Evolutionary conservation across 2,888 invertebrate genomes (phyloP), one percentile per base, ranked within the genome.

Genomic region (Nysson spinosus): DNA sequence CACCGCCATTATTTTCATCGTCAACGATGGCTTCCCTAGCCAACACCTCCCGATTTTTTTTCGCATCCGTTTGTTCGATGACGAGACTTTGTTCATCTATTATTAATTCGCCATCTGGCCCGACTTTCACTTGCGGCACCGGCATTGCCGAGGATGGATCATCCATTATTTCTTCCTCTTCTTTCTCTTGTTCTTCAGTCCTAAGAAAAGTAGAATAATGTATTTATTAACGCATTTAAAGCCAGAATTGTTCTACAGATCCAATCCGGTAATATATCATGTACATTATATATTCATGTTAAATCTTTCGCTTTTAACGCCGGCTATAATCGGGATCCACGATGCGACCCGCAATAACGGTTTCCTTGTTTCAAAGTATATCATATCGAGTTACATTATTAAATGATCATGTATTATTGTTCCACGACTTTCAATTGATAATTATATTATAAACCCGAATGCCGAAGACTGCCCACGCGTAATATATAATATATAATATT

Each of bases 21-120:
- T 93, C 91, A 5, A 95, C 90, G 2, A 94, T 88, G 12, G 91
- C 88, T 0, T 91, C 90, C 44, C 92, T 92, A 17, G 93, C 90
- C 46, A 93, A 88, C 34, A 92, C 91, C 69, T 91, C 90, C 17
- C 91, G 88, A 42, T 89, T 90, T 73, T 91, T 91, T 52, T 90
- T 90, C 20, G 91, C 89, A 20, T 90, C 87, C 0, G 93, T 93
- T 58, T 93, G 93, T 83, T 95, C 94, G 69, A 94, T 92, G 0
- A 94, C 93, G 83, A 96, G 89, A 81, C 95, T 96, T 82, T 94
- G 91, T 81, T 96, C 95, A 80, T 97, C 96, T 0, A 97, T 88
- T 55, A 96, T 91, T 52, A 96, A 91, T 85, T 95, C 92, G 0
- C 96, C 96, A 77, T 96, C 93, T 0, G 94, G 93, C 0, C 95